Evolutionary conservation across 2,888 invertebrate species (phyloP).

Genomic region (Mythimna lalbum): DNA sequence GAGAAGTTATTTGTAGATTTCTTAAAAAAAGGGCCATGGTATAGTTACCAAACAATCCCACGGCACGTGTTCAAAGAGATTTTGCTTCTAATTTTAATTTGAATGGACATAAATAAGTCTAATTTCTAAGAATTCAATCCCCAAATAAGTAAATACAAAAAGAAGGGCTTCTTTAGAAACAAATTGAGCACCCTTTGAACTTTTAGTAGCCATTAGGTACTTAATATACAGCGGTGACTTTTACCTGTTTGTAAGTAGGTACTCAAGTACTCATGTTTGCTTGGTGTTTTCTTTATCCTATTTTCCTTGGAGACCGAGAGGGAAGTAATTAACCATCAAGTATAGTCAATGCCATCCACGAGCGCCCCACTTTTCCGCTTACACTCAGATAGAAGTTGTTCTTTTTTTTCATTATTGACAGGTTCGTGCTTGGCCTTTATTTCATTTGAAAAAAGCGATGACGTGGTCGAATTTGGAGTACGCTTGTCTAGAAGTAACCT

Average conservation of each 20-base stretch:
- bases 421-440: no score
- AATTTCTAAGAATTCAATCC: conserved; percentile 3
- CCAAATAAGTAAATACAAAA: conserved; percentile 7
- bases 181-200: neutral
- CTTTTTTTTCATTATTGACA: no score
- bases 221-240: neutral
- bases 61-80: neutral
- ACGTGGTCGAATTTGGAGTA: no score
- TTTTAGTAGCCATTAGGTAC: neutral
- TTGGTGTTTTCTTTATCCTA: conserved; percentile 12
- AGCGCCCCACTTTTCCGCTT: no score
- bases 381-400: no score
- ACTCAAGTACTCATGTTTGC: neutral
- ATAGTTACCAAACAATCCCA: no score
- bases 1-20: no score
- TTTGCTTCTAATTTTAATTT: neutral
- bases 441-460: no score
- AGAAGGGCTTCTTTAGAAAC: conserved; percentile 16
- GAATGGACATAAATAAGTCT: neutral
- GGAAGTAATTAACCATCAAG: neutral
- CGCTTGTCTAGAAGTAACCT: no score
- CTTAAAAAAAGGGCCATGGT: no score
- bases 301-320: neutral
- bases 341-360: no score
- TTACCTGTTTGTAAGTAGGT: neutral